Conservation (phyloP, 2,113 vertebrate genomes). For the Hemiscyllium ocellatum region DNA sequence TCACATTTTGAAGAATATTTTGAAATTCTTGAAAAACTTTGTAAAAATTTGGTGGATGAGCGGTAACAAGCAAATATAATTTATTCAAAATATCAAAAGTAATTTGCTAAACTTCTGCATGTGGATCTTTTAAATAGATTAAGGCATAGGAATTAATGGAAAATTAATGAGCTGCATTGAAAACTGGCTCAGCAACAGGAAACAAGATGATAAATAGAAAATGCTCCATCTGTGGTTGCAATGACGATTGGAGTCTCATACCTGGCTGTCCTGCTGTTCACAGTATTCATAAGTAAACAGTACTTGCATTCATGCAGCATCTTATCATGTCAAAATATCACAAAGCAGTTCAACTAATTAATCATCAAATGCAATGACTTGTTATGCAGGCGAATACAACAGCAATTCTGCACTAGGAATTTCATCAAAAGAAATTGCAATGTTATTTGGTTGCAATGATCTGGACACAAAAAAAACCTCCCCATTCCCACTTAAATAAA, state of each 20-base stretch:
- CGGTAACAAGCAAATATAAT: not conserved
- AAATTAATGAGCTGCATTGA: not conserved
- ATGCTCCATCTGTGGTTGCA: not conserved
- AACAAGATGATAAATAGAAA: conserved; percentile 25
- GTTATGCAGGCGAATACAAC: not conserved
- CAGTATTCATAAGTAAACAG: conserved; percentile 6
- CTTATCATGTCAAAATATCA: not conserved
- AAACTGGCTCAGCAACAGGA: conserved; percentile 7
- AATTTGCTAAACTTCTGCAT: not conserved
- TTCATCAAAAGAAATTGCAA: not conserved
- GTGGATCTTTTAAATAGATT: not conserved
- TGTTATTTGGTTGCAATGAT: not conserved
- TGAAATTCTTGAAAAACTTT: not conserved
- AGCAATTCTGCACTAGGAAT: not conserved
- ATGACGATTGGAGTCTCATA: not conserved
- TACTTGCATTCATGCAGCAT: not conserved
- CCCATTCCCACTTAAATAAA: not conserved
- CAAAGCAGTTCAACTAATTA: not conserved
- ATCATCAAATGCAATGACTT: not conserved
- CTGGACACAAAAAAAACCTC: not conserved
- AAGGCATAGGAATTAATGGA: not conserved
- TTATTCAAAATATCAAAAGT: not conserved
- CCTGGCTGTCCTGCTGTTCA: conserved; percentile 6
- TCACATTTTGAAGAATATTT: not conserved
- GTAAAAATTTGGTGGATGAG: not conserved